phyloP scores from a whole-genome alignment of 2,888 invertebrate genomes.

The Pyrgus malvae region DNA sequence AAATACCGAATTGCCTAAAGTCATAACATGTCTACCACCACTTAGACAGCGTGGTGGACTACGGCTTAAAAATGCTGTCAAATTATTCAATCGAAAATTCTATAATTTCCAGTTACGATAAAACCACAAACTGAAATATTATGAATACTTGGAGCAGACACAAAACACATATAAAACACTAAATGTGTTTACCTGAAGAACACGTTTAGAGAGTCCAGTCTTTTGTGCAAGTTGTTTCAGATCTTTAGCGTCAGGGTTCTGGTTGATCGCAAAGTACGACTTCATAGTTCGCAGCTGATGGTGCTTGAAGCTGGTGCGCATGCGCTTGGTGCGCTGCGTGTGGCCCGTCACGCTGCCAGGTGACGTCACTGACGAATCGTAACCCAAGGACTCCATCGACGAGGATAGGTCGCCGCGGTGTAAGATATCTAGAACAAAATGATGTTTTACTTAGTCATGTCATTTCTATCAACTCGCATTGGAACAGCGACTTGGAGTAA shows the following conservation, averaged over 20 bases:
- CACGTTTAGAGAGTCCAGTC: slow-evolving; percentile 98
- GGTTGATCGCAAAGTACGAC: slow-evolving; percentile 98
- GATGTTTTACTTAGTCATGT: not conserved
- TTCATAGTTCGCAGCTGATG: slow-evolving; percentile 99
- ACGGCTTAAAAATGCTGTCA: too few relatives aligned
- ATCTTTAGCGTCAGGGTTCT: slow-evolving; percentile 99
- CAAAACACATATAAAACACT: too few relatives aligned
- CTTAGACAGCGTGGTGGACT: too few relatives aligned
- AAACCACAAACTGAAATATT: too few relatives aligned
- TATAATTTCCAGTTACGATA: too few relatives aligned
- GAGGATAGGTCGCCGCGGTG: slow-evolving; percentile 88
- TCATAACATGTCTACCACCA: too few relatives aligned
- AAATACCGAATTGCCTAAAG: too few relatives aligned
- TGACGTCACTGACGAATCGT: slow-evolving; percentile 87
- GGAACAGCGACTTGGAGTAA: too few relatives aligned
- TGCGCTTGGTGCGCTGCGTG: slow-evolving; percentile 92
- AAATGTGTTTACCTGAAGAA: slow-evolving; percentile 90
- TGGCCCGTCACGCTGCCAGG: slow-evolving; percentile 84
- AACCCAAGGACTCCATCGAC: slow-evolving; percentile 89
- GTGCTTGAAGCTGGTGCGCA: slow-evolving; percentile 99
- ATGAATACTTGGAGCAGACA: too few relatives aligned
- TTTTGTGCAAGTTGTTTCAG: slow-evolving; percentile 98
- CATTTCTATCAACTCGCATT: too few relatives aligned
- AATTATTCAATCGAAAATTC: too few relatives aligned
- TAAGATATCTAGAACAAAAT: slow-evolving; percentile 84